A percentile compares a stretch with the other conserved stretches of the same genome.
phyloP scores from a whole-genome alignment of 2,113 vertebrate species.

The Felis chaus region DNA sequence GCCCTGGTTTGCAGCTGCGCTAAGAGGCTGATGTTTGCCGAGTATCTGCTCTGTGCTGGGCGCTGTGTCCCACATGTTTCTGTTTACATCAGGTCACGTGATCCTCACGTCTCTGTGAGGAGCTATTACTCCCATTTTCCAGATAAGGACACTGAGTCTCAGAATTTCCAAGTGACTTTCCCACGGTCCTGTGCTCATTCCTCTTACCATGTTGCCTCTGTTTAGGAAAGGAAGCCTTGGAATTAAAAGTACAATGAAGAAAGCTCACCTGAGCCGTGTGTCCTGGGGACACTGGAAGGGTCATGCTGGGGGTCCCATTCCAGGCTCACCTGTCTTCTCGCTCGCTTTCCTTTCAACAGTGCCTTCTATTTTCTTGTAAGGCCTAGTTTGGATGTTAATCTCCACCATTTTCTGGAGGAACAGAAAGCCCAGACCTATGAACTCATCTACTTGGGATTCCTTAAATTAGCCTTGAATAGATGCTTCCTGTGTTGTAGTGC shows the following conservation, averaged over 20 bases:
- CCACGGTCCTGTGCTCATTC: background rate
- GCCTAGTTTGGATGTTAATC: constrained; percentile 36
- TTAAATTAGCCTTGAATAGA: constrained; percentile 25
- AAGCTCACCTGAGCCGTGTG: background rate
- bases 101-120: background rate
- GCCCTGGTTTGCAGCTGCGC: background rate
- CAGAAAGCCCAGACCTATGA: background rate
- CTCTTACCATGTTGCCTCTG: background rate
- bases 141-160: background rate
- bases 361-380: background rate
- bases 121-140: background rate
- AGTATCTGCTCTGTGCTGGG: background rate
- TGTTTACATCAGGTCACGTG: background rate
- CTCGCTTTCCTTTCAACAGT: background rate
- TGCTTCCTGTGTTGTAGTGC: background rate
- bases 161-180: background rate
- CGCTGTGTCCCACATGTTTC: background rate
- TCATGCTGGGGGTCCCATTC: background rate
- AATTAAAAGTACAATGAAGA: constrained; percentile 28
- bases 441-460: background rate
- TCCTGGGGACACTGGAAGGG: background rate
- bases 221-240: background rate
- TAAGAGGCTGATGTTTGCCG: background rate
- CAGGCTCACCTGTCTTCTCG: background rate
- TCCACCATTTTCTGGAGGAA: background rate